These are phyloP conservation scores for Sebastes fasciatus DNA, from an alignment of 2,113 vertebrate species.

Conservation along the genomic window DNA sequence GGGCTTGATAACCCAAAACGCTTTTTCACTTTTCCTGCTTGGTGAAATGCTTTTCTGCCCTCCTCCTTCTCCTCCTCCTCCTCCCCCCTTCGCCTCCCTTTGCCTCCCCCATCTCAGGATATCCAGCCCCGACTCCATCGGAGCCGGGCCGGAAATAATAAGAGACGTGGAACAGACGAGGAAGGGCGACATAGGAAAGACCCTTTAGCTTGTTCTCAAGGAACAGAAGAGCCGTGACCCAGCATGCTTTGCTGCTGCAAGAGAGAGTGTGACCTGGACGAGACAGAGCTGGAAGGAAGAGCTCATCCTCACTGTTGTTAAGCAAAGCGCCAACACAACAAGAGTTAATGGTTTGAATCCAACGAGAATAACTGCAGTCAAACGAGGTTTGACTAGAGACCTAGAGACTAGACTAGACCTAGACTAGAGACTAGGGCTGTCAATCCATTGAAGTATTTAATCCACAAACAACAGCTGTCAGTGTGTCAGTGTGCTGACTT, in stretches of 20 bases:
- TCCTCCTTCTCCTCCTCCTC: not conserved
- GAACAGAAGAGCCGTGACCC: constrained; percentile 76
- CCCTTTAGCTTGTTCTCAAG: constrained; percentile 80
- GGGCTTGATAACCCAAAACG: constrained; percentile 61
- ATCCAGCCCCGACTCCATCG: constrained; percentile 77
- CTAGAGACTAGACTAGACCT: no score
- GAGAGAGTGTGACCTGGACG: not conserved
- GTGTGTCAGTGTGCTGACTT: no score
- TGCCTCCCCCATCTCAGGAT: constrained; percentile 73
- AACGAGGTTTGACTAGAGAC: no score
- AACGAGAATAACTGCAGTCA: no score
- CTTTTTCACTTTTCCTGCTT: constrained; percentile 78
- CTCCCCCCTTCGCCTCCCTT: not conserved
- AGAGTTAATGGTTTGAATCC: no score
- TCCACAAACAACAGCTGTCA: no score
- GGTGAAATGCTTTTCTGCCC: constrained; percentile 59
- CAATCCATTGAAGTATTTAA: no score
- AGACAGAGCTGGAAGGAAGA: constrained; percentile 9
- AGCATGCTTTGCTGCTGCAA: constrained; percentile 10
- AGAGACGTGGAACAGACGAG: constrained; percentile 83
- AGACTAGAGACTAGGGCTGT: no score
- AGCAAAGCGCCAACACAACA: no score
- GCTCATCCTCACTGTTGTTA: not conserved
- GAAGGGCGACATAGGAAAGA: constrained; percentile 82
- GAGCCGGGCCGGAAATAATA: constrained; percentile 87